Conservation (phyloP, 2,888 invertebrate species). For the Tetanocera ferruginea region DNA sequence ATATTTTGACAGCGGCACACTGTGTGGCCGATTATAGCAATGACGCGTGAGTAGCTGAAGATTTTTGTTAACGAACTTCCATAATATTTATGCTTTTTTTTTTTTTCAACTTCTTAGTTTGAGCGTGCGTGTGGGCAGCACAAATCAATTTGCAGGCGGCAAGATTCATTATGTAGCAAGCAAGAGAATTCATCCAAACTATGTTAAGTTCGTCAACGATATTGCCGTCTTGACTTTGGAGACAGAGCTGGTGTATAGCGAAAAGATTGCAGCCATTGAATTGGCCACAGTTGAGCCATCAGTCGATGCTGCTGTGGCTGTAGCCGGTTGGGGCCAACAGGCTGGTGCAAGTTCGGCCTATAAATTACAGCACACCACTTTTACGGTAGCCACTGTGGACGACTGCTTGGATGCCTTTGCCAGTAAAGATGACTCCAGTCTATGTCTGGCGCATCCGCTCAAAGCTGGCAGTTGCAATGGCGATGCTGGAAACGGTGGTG, state of each 20-base stretch:
- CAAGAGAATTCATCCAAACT: conserved; percentile 56
- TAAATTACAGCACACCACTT: conserved; percentile 54
- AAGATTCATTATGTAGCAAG: conserved; percentile 54
- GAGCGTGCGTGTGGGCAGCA: conserved; percentile 64
- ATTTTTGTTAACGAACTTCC: not conserved
- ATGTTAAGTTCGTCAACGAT: conserved; percentile 55
- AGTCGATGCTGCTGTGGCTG: conserved; percentile 50
- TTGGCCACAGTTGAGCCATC: conserved; percentile 53
- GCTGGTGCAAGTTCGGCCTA: conserved; percentile 50
- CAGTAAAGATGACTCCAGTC: conserved; percentile 47
- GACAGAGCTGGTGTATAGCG: conserved; percentile 49
- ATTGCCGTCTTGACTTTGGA: conserved; percentile 61
- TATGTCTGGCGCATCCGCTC: conserved; percentile 59
- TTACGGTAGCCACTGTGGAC: conserved; percentile 50
- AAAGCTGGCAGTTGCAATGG: conserved; percentile 64
- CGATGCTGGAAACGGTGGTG: conserved; percentile 63
- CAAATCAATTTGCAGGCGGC: conserved; percentile 63
- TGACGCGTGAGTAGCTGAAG: conserved; percentile 22
- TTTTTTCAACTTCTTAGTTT: conserved; percentile 43
- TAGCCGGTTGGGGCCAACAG: conserved; percentile 66
- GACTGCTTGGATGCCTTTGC: conserved; percentile 56
- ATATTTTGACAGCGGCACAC: conserved; percentile 65
- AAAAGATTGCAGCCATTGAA: conserved; percentile 55
- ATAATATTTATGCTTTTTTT: not conserved
- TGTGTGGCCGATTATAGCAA: conserved; percentile 51